Evolutionary conservation across 2,888 invertebrate species (phyloP).

Genomic region (Liopterus haemorrhoidalis): DNA sequence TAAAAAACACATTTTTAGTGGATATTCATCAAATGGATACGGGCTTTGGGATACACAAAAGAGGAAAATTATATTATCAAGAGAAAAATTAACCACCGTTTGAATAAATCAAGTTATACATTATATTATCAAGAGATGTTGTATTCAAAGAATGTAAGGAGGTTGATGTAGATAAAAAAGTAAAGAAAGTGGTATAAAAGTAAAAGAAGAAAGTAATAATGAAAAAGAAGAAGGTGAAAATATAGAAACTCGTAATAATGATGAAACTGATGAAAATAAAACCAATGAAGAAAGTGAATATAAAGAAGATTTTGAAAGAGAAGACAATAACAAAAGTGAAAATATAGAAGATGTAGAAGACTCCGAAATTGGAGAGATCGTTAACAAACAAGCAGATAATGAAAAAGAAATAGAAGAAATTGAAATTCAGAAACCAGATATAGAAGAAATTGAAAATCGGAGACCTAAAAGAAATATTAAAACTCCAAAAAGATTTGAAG

Average conservation of each 20-base stretch:
- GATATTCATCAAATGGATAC: constrained; percentile 26
- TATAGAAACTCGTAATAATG: constrained; percentile 5
- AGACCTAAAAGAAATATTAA: constrained; percentile 10
- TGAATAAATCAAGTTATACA: no score
- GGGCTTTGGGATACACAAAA: constrained; percentile 5
- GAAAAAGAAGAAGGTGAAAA: not conserved
- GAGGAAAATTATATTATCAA: constrained; percentile 14
- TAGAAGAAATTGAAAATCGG: not conserved
- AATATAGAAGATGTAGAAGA: no score
- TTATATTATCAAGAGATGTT: no score
- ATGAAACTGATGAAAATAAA: constrained; percentile 1
- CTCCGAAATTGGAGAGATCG: no score
- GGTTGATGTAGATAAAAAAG: no score
- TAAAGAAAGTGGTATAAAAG: no score
- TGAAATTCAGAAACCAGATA: constrained; percentile 5
- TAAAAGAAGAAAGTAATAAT: constrained; percentile 24
- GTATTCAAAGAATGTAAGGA: no score
- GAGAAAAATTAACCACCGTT: constrained; percentile 31
- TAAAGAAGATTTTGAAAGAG: not conserved
- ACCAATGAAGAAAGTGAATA: no score
- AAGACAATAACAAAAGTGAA: no score
- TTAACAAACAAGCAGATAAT: no score
- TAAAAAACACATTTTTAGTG: constrained; percentile 26
- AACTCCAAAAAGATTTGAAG: constrained; percentile 11
- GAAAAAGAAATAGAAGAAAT: no score